Percentiles rank a stretch among this genome's conserved stretches.
Evolutionary conservation across 2,113 vertebrate species (phyloP).

Genomic region (Alces alces): DNA sequence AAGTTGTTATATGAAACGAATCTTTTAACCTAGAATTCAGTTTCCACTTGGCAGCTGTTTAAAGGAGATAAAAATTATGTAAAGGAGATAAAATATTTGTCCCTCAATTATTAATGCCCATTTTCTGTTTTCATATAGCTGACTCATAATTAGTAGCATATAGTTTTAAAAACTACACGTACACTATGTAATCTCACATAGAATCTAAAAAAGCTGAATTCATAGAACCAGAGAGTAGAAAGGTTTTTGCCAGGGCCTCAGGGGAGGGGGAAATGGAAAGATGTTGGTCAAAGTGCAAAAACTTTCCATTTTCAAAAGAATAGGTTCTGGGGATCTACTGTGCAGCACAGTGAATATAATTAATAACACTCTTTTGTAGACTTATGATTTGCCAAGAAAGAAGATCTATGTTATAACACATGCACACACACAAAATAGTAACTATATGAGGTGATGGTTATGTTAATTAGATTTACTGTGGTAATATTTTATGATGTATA

Average conservation of each 20-base stretch:
- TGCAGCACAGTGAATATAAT: not conserved
- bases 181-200: not conserved
- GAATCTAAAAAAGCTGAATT: not conserved
- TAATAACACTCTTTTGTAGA: not conserved
- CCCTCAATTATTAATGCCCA: not conserved
- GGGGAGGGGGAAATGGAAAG: not conserved
- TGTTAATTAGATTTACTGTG: not conserved
- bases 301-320: not conserved
- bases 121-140: not conserved
- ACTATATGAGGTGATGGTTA: not conserved
- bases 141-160: not conserved
- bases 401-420: not conserved
- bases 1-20: not conserved
- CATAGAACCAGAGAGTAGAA: not conserved
- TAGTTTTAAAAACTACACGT: not conserved
- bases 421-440: not conserved
- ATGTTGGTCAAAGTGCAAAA: not conserved
- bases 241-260: not conserved
- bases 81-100: not conserved
- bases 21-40: not conserved
- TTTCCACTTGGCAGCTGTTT: not conserved
- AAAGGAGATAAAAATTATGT: not conserved
- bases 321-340: not conserved
- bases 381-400: not conserved
- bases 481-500: not conserved